Conservation (phyloP, 1,140 invertebrate species). For the Camponotus pennsylvanicus region DNA sequence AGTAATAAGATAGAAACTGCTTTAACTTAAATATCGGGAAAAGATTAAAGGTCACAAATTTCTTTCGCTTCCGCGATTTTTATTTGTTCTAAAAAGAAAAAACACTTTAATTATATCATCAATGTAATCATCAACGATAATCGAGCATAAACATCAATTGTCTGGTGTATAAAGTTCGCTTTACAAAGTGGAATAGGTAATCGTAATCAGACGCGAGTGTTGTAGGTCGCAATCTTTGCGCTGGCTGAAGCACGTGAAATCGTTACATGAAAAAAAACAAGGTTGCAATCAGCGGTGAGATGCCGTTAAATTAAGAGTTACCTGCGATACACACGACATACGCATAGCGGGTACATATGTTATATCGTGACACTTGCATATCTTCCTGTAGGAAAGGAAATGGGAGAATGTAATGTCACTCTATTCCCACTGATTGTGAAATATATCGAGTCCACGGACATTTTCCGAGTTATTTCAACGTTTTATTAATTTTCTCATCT, state of each 20-base stretch:
- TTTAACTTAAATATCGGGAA: not conserved
- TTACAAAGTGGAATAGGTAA: slow-evolving; percentile 11
- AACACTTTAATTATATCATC: slow-evolving; percentile 14
- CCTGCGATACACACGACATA: not conserved
- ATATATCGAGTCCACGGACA: slow-evolving; percentile 36
- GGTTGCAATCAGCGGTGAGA: slow-evolving; percentile 51
- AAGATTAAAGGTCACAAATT: not conserved
- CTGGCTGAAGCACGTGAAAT: not conserved
- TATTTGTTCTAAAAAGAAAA: not conserved
- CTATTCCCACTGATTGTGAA: not conserved
- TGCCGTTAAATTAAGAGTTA: slow-evolving; percentile 42
- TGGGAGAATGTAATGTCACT: not conserved
- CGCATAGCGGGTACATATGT: slow-evolving; percentile 21
- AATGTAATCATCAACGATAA: not conserved
- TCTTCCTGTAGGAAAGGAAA: slow-evolving; percentile 17
- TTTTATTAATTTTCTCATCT: slow-evolving; percentile 14
- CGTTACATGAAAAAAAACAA: slow-evolving; percentile 26
- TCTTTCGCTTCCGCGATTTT: not conserved
- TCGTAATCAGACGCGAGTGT: slow-evolving; percentile 15
- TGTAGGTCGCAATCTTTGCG: slow-evolving; percentile 1
- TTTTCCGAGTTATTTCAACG: not conserved
- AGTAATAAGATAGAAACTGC: not conserved
- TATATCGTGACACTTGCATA: not conserved
- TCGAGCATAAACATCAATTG: too few species aligned
- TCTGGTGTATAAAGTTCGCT: not conserved